Percentiles rank a stretch among this genome's conserved stretches.
phyloP scores from a whole-genome alignment of 2,888 invertebrate genomes.

The Apotomis capreana region DNA sequence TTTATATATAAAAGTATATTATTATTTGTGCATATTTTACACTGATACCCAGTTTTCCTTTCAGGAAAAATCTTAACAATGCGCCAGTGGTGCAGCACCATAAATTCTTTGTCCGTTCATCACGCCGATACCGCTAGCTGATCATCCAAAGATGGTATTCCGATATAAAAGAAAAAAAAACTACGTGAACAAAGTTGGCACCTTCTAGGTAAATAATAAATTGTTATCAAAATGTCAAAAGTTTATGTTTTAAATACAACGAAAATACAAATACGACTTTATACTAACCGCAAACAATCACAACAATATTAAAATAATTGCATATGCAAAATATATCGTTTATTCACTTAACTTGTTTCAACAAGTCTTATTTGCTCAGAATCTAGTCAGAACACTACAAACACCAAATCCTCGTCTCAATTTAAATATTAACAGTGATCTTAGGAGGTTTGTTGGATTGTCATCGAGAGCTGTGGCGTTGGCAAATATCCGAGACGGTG shows the following conservation, averaged over 20 bases:
- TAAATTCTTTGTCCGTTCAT: too few relatives aligned
- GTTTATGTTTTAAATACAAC: background rate
- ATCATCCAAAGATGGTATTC: too few relatives aligned
- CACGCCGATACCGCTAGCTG: too few relatives aligned
- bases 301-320: background rate
- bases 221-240: background rate
- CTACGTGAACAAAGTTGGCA: too few relatives aligned
- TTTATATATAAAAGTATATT: too few relatives aligned
- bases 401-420: conserved; percentile 22
- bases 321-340: background rate
- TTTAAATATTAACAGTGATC: conserved; percentile 39
- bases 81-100: too few relatives aligned
- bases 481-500: conserved; percentile 58
- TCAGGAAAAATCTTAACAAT: too few relatives aligned
- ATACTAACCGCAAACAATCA: conserved; percentile 1
- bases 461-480: conserved; percentile 58
- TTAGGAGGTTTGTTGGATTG: conserved; percentile 49
- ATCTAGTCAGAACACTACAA: conserved; percentile 27
- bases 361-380: conserved; percentile 19
- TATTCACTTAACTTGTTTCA: conserved; percentile 14
- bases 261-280: background rate
- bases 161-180: too few relatives aligned
- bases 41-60: too few relatives aligned
- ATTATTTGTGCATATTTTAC: too few relatives aligned
- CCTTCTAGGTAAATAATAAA: too few relatives aligned